Base-by-base conservation (phyloP, 2,113 vertebrate genomes). In the Corythaeola cristata region DNA sequence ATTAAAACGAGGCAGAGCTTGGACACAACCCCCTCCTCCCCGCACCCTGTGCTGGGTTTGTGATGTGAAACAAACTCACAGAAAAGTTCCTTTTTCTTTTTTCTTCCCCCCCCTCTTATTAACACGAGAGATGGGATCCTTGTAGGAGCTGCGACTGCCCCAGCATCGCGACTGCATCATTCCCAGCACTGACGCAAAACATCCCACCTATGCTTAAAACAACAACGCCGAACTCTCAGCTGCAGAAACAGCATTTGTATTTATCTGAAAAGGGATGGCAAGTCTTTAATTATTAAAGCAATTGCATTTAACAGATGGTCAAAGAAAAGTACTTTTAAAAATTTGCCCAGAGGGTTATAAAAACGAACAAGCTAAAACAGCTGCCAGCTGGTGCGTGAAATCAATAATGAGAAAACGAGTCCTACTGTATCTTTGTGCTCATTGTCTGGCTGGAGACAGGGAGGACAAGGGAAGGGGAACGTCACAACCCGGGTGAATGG, bases 341-440 rank as follows among this genome's bases (percentile, higher is more conserved):
- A 98, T 97, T 98, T 98, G 98, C 98, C 97, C 97, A 98, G 97
- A 98, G 98, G 98, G 98, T 98, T 98, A 98, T 98, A 98, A 98
- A 98, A 98, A 98, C 35, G 96, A 97, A 98, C 96, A 97, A 97
- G 97, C 96, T 97, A 98, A 98, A 98, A 98, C 97, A 98, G 96
- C 97, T 98, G 97, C 98, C 98, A 98, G 98, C 98, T 98, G 97
- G 98, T 97, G 97, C 98, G 97, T 98, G 98, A 98, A 99, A 98
- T 98, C 98, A 98, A 98, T 98, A 98, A 98, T 97, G 97, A 98
- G 98, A 97, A 98, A 98, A 98, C 98, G 97, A 98, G 95, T 97
- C 98, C 97, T 94, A 98, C 98, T 98, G 96, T 98, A 98, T 96
- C 97, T 98, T 98, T 98, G 98, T 98, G 98, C 98, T 98, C 97